phyloP scores from a whole-genome alignment of 2,888 invertebrate genomes.

The Merodon equestris region DNA sequence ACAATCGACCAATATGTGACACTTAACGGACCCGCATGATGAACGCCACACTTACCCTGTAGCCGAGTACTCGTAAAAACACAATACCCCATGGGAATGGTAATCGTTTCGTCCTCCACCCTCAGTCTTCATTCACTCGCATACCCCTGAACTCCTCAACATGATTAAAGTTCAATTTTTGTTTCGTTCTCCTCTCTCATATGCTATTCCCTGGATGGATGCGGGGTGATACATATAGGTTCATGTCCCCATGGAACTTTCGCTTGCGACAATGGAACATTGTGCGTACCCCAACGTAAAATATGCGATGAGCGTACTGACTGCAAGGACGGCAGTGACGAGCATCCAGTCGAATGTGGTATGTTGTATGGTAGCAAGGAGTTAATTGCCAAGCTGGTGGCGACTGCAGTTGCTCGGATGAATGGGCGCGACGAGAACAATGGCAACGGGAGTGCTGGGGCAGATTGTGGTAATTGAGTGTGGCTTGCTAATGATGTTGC shows the following conservation, averaged over 20 bases:
- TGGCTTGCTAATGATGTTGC: conserved; percentile 42
- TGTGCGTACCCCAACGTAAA: conserved; percentile 80
- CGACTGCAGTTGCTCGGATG: conserved; percentile 73
- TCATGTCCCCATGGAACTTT: conserved; percentile 81
- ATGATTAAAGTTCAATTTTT: conserved; percentile 64
- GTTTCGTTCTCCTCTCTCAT: conserved; percentile 34
- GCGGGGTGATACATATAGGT: conserved; percentile 75
- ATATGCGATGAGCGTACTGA: conserved; percentile 80
- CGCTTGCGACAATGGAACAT: conserved; percentile 80
- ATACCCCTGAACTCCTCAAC: conserved; percentile 30
- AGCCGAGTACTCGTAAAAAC: conserved; percentile 1
- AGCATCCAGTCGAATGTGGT: conserved; percentile 79
- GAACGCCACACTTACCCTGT: too few relatives aligned
- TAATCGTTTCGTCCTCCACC: conserved; percentile 28
- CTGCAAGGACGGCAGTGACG: conserved; percentile 79
- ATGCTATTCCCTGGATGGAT: conserved; percentile 40
- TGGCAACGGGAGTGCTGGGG: conserved; percentile 37
- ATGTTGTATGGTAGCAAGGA: conserved; percentile 77
- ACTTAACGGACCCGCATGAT: neutral
- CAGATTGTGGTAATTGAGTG: conserved; percentile 70
- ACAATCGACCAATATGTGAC: conserved; percentile 29
- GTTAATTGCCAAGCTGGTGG: conserved; percentile 75
- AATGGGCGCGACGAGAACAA: conserved; percentile 35
- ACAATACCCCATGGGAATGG: conserved; percentile 7
- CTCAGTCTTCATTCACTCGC: conserved; percentile 34